A percentile compares a stretch with the other conserved stretches of the same genome.
phyloP scores from a whole-genome alignment of 2,113 vertebrate genomes.

The Carlito syrichta region DNA sequence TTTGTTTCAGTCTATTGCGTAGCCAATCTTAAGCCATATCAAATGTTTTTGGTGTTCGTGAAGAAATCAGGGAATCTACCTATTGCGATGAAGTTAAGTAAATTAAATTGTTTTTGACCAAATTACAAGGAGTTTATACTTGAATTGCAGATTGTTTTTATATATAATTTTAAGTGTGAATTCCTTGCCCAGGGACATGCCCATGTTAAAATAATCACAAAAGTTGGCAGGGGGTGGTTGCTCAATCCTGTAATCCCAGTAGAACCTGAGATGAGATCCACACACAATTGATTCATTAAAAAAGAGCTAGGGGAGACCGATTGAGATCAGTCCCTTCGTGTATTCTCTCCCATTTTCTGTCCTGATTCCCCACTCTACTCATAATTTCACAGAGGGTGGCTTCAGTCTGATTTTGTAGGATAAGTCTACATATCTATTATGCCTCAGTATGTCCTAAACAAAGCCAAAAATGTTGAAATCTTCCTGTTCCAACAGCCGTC shows the following conservation, averaged over 20 bases:
- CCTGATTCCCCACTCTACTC: neutral
- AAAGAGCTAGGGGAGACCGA: neutral
- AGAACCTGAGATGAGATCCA: neutral
- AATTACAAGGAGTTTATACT: neutral
- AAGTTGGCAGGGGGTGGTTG: too few species aligned
- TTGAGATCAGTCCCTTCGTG: accelerated
- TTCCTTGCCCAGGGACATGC: neutral
- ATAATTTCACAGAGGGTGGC: neutral
- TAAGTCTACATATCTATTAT: neutral
- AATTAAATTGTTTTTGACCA: neutral
- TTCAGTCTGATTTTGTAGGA: neutral
- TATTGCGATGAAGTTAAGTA: neutral
- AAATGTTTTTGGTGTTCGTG: neutral
- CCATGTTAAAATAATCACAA: neutral
- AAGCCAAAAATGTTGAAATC: neutral
- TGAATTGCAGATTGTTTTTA: neutral
- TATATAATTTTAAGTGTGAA: neutral
- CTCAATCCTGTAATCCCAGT: too few species aligned
- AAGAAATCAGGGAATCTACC: neutral
- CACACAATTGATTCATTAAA: accelerated
- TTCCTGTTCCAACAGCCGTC: neutral
- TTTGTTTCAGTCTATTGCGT: neutral
- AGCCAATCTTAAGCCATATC: neutral
- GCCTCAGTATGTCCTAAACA: neutral
- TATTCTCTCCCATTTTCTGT: neutral